phyloP scores from a whole-genome alignment of 2,113 vertebrate species.

The Cyprinodon brontotheroides region DNA sequence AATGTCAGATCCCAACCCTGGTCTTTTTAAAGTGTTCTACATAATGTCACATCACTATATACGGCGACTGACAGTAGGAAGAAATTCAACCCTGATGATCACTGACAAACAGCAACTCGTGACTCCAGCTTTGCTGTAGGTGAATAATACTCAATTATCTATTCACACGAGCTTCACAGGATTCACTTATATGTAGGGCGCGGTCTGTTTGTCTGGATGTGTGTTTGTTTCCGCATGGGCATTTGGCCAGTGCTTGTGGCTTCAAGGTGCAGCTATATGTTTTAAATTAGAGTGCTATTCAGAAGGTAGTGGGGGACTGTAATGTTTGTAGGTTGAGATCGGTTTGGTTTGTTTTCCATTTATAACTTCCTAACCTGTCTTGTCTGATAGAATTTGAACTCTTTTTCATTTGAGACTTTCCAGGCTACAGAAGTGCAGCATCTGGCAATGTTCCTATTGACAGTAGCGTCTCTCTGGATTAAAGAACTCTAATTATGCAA shows the following conservation, averaged over 20 bases:
- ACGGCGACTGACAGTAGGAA: not conserved
- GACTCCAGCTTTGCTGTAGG: not conserved
- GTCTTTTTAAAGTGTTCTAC: slow-evolving; percentile 37
- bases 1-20: slow-evolving; percentile 32
- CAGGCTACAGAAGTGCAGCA: not conserved
- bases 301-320: slow-evolving; percentile 31
- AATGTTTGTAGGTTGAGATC: slow-evolving; percentile 24
- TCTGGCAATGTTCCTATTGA: not conserved
- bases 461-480: too few species aligned
- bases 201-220: not conserved
- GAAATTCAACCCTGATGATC: slow-evolving; percentile 27
- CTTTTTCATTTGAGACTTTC: slow-evolving; percentile 11
- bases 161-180: slow-evolving; percentile 15
- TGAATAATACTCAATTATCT: slow-evolving; percentile 41
- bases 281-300: slow-evolving; percentile 49
- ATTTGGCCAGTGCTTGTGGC: too few species aligned
- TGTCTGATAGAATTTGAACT: slow-evolving; percentile 27
- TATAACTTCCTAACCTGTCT: not conserved
- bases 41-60: slow-evolving; percentile 48
- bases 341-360: slow-evolving; percentile 36
- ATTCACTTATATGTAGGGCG: not conserved
- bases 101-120: not conserved
- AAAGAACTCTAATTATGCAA: too few species aligned
- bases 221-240: slow-evolving; percentile 49
- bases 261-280: slow-evolving; percentile 32